Base-by-base conservation (phyloP, 1,140 invertebrate genomes). In the Brachionus rotundiformis region DNA sequence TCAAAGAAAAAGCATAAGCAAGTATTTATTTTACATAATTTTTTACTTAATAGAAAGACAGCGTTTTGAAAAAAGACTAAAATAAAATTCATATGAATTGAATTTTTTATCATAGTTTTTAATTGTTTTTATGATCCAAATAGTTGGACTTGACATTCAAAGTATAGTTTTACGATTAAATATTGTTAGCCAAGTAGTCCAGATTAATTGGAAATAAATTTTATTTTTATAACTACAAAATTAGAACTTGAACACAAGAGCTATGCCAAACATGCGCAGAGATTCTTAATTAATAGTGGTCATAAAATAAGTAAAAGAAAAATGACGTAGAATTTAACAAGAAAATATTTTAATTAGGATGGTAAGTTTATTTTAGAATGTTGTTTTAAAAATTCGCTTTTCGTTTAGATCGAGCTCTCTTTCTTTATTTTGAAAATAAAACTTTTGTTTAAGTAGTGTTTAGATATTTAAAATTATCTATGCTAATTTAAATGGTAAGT, bases 291-390 rank as follows among this genome's bases (percentile, higher is more conserved):
- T n/a, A n/a, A n/a, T 39, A 39, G 13, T 39, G 36, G 36, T 39
- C 36, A 39, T 54, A 25, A 23, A 54, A 54, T 19, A 54, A 25
- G 47, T 8, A 8, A 54, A 19, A 54, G 19, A 47, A n/a, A 19
- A 54, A 54, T 25, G n/a, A 23, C 5, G 47, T 54, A 23, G 19
- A 54, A 54, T 25, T 54, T 54, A 0, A 54, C 4, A 0, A 23
- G 5, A 54, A 54, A 54, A 54, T 68, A 36, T 68, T 68, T 68
- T 68, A 68, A 68, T 68, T 68, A 68, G 63, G 63, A 6, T 68
- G 33, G 63, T 36, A 31, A 8, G 31, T 63, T 68, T 33, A 36
- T 68, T 68, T 68, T 39, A 39, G 16, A 29, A 23, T 68, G 31
- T 36, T 68, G 19, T 68, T 16, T 19, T 41, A 31, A 31, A 36